Conservation (phyloP, 2,888 invertebrate genomes). For the Gisinianus flammeolus region DNA sequence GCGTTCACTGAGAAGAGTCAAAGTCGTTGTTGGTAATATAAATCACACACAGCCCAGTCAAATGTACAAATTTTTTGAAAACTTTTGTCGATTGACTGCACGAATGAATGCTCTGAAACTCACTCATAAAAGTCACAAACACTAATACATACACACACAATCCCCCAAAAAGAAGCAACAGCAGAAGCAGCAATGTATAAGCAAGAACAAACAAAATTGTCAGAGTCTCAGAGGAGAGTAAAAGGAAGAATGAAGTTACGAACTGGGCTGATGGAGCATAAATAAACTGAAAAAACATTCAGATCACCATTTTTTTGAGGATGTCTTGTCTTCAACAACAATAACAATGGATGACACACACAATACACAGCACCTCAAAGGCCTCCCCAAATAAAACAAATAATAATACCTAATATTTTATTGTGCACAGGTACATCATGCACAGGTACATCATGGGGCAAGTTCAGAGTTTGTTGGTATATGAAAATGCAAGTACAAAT, state of each 20-base stretch:
- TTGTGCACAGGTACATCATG: not conserved
- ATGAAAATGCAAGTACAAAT: not conserved
- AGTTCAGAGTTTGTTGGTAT: not conserved
- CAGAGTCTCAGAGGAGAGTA: not conserved
- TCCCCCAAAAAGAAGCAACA: not conserved
- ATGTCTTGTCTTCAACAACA: not conserved
- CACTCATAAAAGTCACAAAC: not conserved
- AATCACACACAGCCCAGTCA: not conserved
- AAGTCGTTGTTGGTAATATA: not conserved
- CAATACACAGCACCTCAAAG: not conserved
- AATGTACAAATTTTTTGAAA: not conserved
- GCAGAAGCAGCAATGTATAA: not conserved
- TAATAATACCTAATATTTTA: not conserved
- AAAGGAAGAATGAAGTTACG: conserved; percentile 28
- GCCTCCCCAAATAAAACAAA: not conserved
- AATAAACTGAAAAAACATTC: conserved; percentile 37
- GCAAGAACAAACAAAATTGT: not conserved
- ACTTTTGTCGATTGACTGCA: not conserved
- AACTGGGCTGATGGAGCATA: conserved; percentile 40
- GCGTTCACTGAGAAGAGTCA: conserved; percentile 19
- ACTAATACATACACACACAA: not conserved
- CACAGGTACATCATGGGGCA: not conserved
- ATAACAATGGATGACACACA: conserved; percentile 1
- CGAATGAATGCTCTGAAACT: not conserved
- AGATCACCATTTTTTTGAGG: conserved; percentile 6